Evolutionary conservation across 2,113 vertebrate genomes (phyloP), one percentile per base, ranked within the genome.

Genomic region (Cyanoramphus novaezelandiae): DNA sequence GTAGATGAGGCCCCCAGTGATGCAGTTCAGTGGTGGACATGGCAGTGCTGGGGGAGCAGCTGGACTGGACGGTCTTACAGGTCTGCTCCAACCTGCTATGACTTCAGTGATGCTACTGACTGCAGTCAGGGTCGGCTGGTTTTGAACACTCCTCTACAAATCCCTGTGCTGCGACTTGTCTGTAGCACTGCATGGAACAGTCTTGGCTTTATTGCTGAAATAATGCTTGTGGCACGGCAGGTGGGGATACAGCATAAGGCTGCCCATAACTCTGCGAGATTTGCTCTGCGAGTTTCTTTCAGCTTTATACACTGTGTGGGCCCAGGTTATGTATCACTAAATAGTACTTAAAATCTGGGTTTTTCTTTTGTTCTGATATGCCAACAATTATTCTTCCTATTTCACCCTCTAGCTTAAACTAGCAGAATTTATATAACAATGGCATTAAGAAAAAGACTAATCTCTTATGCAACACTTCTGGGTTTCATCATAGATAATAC

Each of bases 131-230:
- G 41, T 18, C 31, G 41, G 18, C 46, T 71, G 33, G 1, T 65
- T 57, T 47, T 5, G 63, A 88, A 6, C 10, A 2, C 17, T 23
- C 4, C 46, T 19, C 0, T 47, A 14, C 39, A 82, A 37, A 31
- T 9, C 50, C 7, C 6, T 0, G 7, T 11, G 6, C n/a, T 69
- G 10, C 23, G 28, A 15, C 19, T 59, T 20, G 20, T 25, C 2
- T 18, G 25, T 53, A 25, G 64, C 11, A 7, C 2, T 31, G 12
- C 9, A 12, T 37, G 13, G 8, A 24, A n/a, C 63, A 31, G 28
- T 5, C 15, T 60, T 76, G 13, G 8, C 31, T 68, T 71, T 55
- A 5, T 47, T 7, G 7, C 44, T 47, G 17, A 41, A 39, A 23
- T 8, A 9, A 17, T 21, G 1, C 1, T 9, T 23, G 62, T 15